phyloP scores from a whole-genome alignment of 2,797 vertebrate genomes.

The Hyperoplus immaculatus region DNA sequence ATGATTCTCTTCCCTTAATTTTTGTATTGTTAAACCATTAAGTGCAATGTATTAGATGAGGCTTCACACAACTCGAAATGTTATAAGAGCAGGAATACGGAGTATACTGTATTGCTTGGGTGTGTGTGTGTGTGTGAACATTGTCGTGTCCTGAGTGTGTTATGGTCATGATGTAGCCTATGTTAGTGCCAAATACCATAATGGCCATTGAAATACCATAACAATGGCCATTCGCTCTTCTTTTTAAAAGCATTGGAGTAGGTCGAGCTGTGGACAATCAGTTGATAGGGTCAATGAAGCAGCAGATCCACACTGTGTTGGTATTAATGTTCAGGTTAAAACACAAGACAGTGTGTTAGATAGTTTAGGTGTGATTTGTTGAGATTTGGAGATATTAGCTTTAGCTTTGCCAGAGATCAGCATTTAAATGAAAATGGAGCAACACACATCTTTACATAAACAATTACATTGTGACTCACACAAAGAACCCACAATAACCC shows the following conservation, averaged over 20 bases:
- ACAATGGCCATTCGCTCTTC: neutral
- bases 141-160: constrained; percentile 9
- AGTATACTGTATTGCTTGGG: constrained; percentile 9
- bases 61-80: constrained; percentile 6
- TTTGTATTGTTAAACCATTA: constrained; percentile 35
- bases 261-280: constrained; percentile 80
- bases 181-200: constrained; percentile 48
- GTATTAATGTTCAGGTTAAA: constrained; percentile 41
- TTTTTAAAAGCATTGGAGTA: neutral
- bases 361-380: constrained; percentile 5
- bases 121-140: constrained; percentile 10
- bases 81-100: constrained; percentile 5
- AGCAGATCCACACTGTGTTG: constrained; percentile 24
- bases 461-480: constrained; percentile 2
- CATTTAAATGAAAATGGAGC: neutral
- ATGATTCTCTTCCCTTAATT: constrained; percentile 3
- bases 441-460: neutral
- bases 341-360: neutral
- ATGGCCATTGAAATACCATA: neutral
- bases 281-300: constrained; percentile 26
- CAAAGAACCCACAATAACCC: neutral
- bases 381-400: neutral
- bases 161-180: constrained; percentile 12
- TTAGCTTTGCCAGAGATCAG: constrained; percentile 11
- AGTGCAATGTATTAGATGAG: constrained; percentile 13